Percentiles rank a stretch among this genome's conserved stretches.
These are phyloP conservation scores for Rhopalosiphum maidis DNA, from an alignment of 1,140 invertebrate genomes.

Conservation along the genomic window DNA sequence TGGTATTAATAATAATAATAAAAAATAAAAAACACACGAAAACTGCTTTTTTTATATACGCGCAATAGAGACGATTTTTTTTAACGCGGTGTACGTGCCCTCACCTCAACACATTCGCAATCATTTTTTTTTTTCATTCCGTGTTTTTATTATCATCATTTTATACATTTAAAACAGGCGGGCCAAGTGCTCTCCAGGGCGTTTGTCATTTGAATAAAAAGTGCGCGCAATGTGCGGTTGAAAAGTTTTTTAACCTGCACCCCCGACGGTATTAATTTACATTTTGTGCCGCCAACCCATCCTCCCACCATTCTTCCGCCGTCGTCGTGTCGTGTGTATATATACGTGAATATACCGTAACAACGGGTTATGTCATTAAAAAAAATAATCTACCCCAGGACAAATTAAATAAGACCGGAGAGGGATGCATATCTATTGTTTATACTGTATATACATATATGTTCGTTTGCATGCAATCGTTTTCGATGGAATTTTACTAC, in stretches of 20 bases:
- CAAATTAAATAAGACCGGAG: slow-evolving; percentile 51
- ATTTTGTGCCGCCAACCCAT: slow-evolving; percentile 43
- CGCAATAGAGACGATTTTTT: slow-evolving; percentile 39
- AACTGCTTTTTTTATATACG: slow-evolving; percentile 36
- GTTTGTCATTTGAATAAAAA: slow-evolving; percentile 57
- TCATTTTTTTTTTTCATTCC: slow-evolving; percentile 45
- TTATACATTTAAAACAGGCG: slow-evolving; percentile 52
- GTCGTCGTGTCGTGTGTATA: background rate
- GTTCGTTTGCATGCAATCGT: background rate
- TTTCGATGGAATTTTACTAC: background rate
- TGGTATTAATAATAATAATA: slow-evolving; percentile 55
- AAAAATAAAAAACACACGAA: slow-evolving; percentile 43
- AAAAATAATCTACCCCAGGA: slow-evolving; percentile 46
- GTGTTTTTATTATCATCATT: slow-evolving; percentile 50
- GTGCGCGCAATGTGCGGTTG: slow-evolving; percentile 51
- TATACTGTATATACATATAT: background rate
- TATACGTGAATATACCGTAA: slow-evolving; percentile 27
- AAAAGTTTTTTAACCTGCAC: slow-evolving; percentile 57
- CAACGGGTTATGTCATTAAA: slow-evolving; percentile 53
- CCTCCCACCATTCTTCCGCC: background rate
- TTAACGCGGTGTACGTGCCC: slow-evolving; percentile 45
- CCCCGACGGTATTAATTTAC: slow-evolving; percentile 55
- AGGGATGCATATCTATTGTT: background rate
- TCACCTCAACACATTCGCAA: slow-evolving; percentile 57
- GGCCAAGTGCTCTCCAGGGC: slow-evolving; percentile 57